A percentile compares a stretch with the other conserved stretches of the same genome.
Conservation (phyloP, 2,113 vertebrate genomes). For the Brienomyrus longianalis region DNA sequence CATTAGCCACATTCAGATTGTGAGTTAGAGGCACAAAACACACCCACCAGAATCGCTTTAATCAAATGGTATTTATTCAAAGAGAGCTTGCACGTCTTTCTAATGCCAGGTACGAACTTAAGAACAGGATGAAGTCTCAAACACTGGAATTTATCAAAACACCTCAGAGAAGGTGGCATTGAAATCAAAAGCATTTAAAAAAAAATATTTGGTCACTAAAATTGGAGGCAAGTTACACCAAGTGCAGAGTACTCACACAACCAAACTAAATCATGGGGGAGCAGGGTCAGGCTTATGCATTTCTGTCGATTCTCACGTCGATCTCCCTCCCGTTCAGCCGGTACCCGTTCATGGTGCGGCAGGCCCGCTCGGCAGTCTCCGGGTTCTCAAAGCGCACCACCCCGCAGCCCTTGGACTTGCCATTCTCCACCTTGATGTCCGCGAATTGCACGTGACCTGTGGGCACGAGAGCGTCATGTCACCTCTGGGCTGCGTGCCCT, state of each 20-base stretch:
- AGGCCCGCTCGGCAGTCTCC: constrained; percentile 85
- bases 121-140: background rate
- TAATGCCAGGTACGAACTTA: background rate
- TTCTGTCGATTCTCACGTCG: constrained; percentile 90
- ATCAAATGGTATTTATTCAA: constrained; percentile 15
- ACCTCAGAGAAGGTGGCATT: background rate
- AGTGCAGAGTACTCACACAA: constrained; percentile 30
- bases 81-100: background rate
- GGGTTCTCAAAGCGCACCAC: constrained; percentile 91
- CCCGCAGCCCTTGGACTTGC: constrained; percentile 96
- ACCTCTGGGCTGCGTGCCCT: background rate
- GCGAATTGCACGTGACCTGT: constrained; percentile 90
- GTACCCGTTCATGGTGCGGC: constrained; percentile 91
- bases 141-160: constrained; percentile 16
- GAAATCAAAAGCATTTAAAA: constrained; percentile 7
- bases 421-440: constrained; percentile 97
- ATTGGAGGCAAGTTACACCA: constrained; percentile 41
- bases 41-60: background rate
- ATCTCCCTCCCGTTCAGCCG: constrained; percentile 91
- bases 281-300: constrained; percentile 64
- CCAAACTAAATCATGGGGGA: constrained; percentile 38
- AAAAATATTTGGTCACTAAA: constrained; percentile 58
- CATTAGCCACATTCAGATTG: background rate
- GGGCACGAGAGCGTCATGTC: background rate
- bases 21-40: background rate